Percentiles rank a stretch among this genome's conserved stretches.
These are phyloP conservation scores for Fundulus diaphanus DNA, from an alignment of 2,797 vertebrate species.

Conservation along the genomic window DNA sequence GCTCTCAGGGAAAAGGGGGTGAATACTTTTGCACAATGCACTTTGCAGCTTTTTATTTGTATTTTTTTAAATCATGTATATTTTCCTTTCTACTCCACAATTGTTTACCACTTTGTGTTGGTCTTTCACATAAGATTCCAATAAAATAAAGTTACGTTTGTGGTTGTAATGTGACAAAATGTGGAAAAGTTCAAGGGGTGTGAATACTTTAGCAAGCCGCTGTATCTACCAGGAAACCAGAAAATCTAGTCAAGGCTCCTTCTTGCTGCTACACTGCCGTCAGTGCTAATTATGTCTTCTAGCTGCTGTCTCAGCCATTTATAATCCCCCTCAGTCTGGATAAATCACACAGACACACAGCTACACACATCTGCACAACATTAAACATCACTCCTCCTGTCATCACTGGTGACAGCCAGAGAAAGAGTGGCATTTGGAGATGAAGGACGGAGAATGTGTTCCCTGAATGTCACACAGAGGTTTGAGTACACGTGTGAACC, in stretches of 20 bases:
- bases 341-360: slow-evolving; percentile 29
- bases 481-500: slow-evolving; percentile 28
- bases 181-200: too few relatives aligned
- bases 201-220: too few relatives aligned
- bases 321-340: slow-evolving; percentile 38
- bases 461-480: slow-evolving; percentile 47
- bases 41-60: too few relatives aligned
- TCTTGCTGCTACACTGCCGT: slow-evolving; percentile 50
- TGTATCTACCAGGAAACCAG: slow-evolving; percentile 43
- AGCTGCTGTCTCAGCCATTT: slow-evolving; percentile 63
- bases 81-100: too few relatives aligned
- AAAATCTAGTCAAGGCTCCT: slow-evolving; percentile 56
- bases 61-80: too few relatives aligned
- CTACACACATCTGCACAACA: slow-evolving; percentile 38
- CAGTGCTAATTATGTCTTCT: slow-evolving; percentile 58
- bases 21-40: too few relatives aligned
- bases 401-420: slow-evolving; percentile 46
- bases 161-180: too few relatives aligned
- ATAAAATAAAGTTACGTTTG: too few relatives aligned
- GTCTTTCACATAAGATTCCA: too few relatives aligned
- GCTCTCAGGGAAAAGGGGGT: too few relatives aligned
- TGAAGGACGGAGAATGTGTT: slow-evolving; percentile 22
- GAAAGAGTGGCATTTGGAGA: slow-evolving; percentile 60
- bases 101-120: too few relatives aligned
- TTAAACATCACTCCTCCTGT: slow-evolving; percentile 44